Evolutionary conservation across 2,888 invertebrate genomes (phyloP), one percentile per base, ranked within the genome.

Genomic region (Deroplatys truncata): DNA sequence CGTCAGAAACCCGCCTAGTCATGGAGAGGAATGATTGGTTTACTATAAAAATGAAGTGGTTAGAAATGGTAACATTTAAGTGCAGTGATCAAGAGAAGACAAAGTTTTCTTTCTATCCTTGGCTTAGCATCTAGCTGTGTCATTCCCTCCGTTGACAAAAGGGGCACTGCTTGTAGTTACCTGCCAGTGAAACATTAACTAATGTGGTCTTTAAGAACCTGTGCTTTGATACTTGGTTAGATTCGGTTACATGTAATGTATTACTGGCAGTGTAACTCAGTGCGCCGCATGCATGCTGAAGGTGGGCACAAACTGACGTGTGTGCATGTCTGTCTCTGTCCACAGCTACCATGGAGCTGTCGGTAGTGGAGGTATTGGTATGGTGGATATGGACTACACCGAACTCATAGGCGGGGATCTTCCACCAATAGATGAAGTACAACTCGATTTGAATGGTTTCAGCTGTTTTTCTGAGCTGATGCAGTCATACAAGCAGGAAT

Each of bases 331-430:
- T 91, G 86, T 89, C 88, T 90, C 89, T 90, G 89, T 91, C 88
- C 90, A 89, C 88, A 86, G 89, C 90, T 90, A 90, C 88, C 91
- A 91, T 84, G 82, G 49, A 29, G 88, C 84, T 43, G 90, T 84
- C 29, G 87, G 87, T 83, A 83, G 87, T 13, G 88, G 85, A 25
- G 89, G 84, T 86, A 86, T 90, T 83, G 90, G 90, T 29, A 85
- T 88, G 83, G 88, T 88, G 84, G 92, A 91, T 56, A 89, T 91
- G 90, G 92, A 92, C 90, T 91, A 92, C 90, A 28, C 56, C 56
- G 92, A 92, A 31, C 86, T 92, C 25, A 90, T 92, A 86, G 91
- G 91, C 85, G 84, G 84, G 49, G 92, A 91, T 72, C 86, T 91
- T n/a, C 89, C 91, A 82, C n/a, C 87, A n/a, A 72, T 87, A 29